phyloP scores from a whole-genome alignment of 2,888 invertebrate genomes.

The Choreutis nemorana region DNA sequence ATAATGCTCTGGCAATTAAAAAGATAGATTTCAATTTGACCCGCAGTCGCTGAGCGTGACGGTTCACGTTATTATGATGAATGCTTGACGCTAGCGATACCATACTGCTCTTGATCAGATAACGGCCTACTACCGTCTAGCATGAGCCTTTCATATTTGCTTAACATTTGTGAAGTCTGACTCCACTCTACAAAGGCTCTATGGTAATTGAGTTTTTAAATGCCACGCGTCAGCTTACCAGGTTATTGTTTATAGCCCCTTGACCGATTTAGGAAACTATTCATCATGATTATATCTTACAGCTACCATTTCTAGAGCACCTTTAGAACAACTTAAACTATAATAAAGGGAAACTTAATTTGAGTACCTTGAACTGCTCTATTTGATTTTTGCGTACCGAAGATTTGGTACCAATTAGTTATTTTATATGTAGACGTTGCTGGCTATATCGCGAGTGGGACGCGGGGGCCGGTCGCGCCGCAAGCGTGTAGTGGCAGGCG shows the following conservation, averaged over 20 bases:
- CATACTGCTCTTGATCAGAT: slow-evolving; percentile 49
- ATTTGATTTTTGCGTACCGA: not conserved
- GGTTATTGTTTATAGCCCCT: too few species aligned
- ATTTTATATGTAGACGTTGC: slow-evolving; percentile 27
- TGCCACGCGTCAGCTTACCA: slow-evolving; percentile 14
- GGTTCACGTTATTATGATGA: slow-evolving; percentile 56
- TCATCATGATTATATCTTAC: too few species aligned
- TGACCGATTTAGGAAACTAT: too few species aligned
- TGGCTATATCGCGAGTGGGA: slow-evolving; percentile 48
- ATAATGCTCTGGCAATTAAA: slow-evolving; percentile 56
- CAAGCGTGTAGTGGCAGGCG: slow-evolving; percentile 30
- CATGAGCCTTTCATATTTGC: slow-evolving; percentile 50
- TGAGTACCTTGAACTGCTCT: not conserved
- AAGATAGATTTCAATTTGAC: slow-evolving; percentile 63
- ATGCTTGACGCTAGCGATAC: slow-evolving; percentile 40
- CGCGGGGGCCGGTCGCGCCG: slow-evolving; percentile 45
- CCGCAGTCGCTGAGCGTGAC: slow-evolving; percentile 55
- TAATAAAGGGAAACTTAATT: too few species aligned
- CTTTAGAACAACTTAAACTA: too few species aligned
- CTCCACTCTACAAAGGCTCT: slow-evolving; percentile 31
- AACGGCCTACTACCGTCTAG: slow-evolving; percentile 31
- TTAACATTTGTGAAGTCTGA: slow-evolving; percentile 35
- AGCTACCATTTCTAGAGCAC: too few species aligned
- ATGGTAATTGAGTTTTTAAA: slow-evolving; percentile 44
- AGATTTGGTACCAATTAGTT: not conserved